Conservation (phyloP, 2,797 vertebrate genomes). For the Leucoraja ocellata region DNA sequence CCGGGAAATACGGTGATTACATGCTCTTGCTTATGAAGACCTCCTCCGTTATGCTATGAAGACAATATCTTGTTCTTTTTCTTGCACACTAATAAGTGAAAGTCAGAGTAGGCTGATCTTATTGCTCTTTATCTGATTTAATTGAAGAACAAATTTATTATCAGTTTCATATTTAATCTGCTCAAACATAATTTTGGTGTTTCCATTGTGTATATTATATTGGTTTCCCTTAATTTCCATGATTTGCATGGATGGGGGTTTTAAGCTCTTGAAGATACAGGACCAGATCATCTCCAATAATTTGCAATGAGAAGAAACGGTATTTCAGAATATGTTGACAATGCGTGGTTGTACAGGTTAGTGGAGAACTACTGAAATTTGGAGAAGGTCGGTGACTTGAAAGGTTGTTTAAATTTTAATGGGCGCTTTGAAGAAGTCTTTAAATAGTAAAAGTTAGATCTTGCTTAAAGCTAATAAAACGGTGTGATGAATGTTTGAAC, state of each 20-base stretch:
- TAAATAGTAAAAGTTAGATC: too few species aligned
- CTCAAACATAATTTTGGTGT: not conserved
- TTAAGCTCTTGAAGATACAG: not conserved
- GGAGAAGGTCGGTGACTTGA: not conserved
- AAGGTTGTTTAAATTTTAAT: not conserved
- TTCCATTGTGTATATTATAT: not conserved
- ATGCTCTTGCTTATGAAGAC: conserved; percentile 30
- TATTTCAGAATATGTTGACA: not conserved
- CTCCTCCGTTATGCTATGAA: not conserved
- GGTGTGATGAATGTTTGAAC: too few species aligned
- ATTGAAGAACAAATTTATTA: not conserved
- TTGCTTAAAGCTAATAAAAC: too few species aligned
- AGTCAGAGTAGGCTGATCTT: not conserved
- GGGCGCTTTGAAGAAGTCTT: not conserved
- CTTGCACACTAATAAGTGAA: not conserved
- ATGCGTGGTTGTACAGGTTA: not conserved
- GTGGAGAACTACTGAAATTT: not conserved
- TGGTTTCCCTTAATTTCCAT: not conserved
- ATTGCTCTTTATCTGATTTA: conserved; percentile 5
- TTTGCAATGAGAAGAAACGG: not conserved
- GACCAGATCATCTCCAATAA: not conserved
- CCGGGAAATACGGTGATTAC: not conserved
- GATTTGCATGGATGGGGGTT: not conserved
- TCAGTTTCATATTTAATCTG: not conserved
- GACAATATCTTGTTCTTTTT: not conserved